phyloP scores from a whole-genome alignment of 2,888 invertebrate species.

The Abscondita cerata region DNA sequence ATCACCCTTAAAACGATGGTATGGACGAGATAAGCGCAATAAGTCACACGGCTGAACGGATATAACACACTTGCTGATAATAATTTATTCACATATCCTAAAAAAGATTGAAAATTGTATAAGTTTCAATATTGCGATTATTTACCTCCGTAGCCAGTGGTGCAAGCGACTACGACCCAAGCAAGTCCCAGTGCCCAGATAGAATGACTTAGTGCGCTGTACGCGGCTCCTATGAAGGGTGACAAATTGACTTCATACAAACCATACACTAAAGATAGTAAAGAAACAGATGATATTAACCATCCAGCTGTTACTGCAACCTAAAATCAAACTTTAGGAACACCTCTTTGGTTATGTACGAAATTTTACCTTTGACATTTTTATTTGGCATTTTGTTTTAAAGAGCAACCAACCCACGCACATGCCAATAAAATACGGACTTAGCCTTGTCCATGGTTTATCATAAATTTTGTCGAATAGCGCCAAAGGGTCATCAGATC shows the following conservation, averaged over 20 bases:
- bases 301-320: constrained; percentile 73
- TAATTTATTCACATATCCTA: constrained; percentile 72
- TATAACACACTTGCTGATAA: constrained; percentile 80
- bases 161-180: constrained; percentile 86
- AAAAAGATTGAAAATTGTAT: constrained; percentile 18
- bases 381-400: constrained; percentile 80
- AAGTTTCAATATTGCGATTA: background rate
- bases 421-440: constrained; percentile 87
- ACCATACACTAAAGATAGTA: constrained; percentile 80
- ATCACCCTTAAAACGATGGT: constrained; percentile 82
- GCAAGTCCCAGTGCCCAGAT: constrained; percentile 82
- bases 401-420: constrained; percentile 82
- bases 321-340: constrained; percentile 57
- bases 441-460: constrained; percentile 87
- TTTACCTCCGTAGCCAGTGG: constrained; percentile 81
- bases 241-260: constrained; percentile 75
- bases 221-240: constrained; percentile 74
- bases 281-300: constrained; percentile 69
- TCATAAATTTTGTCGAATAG: constrained; percentile 89
- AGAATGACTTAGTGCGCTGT: constrained; percentile 82
- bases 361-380: constrained; percentile 69
- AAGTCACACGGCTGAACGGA: constrained; percentile 86
- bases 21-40: constrained; percentile 86
- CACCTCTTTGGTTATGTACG: background rate
- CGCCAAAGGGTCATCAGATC: constrained; percentile 80